Evolutionary conservation across 2,797 vertebrate genomes (phyloP).

Genomic region (Emys orbicularis): DNA sequence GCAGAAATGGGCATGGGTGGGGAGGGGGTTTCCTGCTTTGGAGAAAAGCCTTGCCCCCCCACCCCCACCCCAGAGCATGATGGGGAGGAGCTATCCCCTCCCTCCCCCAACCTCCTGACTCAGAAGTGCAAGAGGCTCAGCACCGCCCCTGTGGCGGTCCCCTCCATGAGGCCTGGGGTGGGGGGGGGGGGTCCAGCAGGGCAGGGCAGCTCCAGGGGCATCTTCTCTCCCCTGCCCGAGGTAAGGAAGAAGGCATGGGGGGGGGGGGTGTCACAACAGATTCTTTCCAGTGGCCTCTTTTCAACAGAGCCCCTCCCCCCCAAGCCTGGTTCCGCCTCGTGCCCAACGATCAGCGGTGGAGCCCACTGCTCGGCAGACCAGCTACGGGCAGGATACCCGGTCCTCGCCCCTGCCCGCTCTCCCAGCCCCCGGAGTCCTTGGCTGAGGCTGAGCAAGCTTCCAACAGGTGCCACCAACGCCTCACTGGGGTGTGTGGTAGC

Average conservation of each 20-base stretch:
- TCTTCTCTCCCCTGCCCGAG: not conserved
- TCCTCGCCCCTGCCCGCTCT: not conserved
- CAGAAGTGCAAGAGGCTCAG: no score
- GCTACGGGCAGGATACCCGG: not conserved
- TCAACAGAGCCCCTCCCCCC: not conserved
- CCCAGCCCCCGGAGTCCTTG: not conserved
- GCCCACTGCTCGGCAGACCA: not conserved
- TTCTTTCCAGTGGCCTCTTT: not conserved
- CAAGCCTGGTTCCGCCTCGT: no score
- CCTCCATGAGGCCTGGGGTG: no score
- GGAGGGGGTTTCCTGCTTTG: no score
- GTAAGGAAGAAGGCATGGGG: not conserved
- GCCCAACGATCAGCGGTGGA: not conserved
- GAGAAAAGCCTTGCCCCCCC: no score
- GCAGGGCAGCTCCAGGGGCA: not conserved
- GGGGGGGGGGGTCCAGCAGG: no score
- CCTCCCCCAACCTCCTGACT: no score
- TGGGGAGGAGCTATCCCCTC: not conserved
- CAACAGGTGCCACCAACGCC: not conserved
- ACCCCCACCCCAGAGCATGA: not conserved
- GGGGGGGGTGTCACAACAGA: not conserved
- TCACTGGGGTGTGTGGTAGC: not conserved
- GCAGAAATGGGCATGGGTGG: no score
- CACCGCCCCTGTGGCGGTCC: no score
- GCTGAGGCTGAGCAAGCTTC: not conserved